Percentiles rank a stretch among this genome's conserved stretches.
Conservation (phyloP, 2,797 vertebrate species). For the Trachurus trachurus region DNA sequence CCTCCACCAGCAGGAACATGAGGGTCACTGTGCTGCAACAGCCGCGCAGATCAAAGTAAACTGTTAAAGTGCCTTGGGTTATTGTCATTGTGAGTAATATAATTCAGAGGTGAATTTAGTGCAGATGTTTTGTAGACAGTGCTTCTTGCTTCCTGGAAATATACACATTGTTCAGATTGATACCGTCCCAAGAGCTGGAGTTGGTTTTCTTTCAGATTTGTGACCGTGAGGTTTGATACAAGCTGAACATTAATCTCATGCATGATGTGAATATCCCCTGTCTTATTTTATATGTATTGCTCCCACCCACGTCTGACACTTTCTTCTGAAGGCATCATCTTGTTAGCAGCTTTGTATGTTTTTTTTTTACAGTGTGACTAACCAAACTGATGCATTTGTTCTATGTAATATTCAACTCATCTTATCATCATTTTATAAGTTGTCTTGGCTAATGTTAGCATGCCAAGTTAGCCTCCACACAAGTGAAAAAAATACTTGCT, state of each 20-base stretch:
- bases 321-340: neutral
- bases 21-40: conserved; percentile 45
- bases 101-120: conserved; percentile 38
- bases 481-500: no score
- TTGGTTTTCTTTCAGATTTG: neutral
- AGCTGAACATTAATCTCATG: neutral
- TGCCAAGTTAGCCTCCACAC: no score
- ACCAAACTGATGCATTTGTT: no score
- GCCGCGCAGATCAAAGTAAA: conserved; percentile 53
- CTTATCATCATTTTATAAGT: no score
- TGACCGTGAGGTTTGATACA: neutral
- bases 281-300: neutral
- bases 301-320: neutral
- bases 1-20: conserved; percentile 37
- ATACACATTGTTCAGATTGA: conserved; percentile 2
- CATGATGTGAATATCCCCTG: neutral
- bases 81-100: conserved; percentile 45
- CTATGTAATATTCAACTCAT: no score
- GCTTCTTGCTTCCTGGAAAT: conserved; percentile 14
- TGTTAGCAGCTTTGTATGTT: neutral
- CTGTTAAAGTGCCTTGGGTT: conserved; percentile 45
- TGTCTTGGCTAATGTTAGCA: no score
- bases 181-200: neutral
- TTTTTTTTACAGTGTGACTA: no score
- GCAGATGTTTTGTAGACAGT: conserved; percentile 21